Conservation (phyloP, 2,797 vertebrate genomes). For the Nyctibius grandis region DNA sequence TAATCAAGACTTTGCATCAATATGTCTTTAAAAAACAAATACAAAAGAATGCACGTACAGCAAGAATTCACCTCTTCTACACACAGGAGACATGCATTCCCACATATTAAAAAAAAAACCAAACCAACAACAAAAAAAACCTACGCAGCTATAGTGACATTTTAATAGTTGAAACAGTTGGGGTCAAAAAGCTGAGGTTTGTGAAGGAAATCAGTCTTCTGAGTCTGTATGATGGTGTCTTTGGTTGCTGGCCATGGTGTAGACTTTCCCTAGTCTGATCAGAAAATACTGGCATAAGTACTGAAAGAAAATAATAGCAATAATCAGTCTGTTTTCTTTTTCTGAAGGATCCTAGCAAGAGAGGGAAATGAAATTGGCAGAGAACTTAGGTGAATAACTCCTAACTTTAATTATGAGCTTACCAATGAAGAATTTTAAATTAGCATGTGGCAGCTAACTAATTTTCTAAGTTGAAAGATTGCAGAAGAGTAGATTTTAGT, state of each 20-base stretch:
- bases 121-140: background rate
- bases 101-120: rapidly evolving
- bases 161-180: background rate
- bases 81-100: background rate
- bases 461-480: background rate
- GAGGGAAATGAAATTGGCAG: background rate
- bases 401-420: background rate
- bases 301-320: background rate
- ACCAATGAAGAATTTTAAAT: background rate
- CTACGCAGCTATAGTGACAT: background rate
- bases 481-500: background rate
- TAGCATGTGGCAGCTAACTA: background rate
- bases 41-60: rapidly evolving
- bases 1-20: background rate
- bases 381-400: background rate
- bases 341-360: background rate
- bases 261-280: background rate
- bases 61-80: background rate
- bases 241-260: background rate
- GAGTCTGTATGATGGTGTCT: background rate
- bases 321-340: background rate
- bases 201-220: background rate
- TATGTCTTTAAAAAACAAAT: background rate
- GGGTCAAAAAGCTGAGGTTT: background rate
- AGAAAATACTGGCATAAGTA: background rate